Evolutionary conservation across 1,140 invertebrate genomes (phyloP), one percentile per base, ranked within the genome.

Genomic region (Calephelis nemesis): DNA sequence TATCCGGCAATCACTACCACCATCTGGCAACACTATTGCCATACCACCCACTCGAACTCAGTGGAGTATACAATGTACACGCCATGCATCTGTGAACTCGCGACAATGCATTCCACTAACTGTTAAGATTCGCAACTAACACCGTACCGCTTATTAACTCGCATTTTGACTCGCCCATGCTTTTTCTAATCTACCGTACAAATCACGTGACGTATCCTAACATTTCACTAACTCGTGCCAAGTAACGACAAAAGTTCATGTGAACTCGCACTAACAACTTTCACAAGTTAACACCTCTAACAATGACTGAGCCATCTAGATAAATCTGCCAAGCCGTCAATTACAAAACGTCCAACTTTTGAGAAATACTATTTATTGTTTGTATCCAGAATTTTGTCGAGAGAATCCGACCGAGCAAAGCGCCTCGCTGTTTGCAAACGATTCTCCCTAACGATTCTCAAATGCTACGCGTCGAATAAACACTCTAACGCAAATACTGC

Each of bases 21-120:
- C 94, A 94, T 85, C 92, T 93, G 82, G 88, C 92, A 77, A 92
- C 94, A 79, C 92, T 94, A 73, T 92, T 94, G 85, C 93, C 94
- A 84, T 93, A 93, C 89, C 94, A 92, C 93, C 95, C 93, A 84
- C 93, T 94, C 79, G 94, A 94, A 76, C 90, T 93, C 83, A 89
- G 93, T 85, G 93, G 93, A 77, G 92, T 95, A 88, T 94, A 94
- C 92, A 93, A 93, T 85, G 92, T 94, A 93, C 95, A 96, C 93
- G 95, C 95, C 94, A 95, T 96, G 94, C 95, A 95, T 95, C 95
- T 96, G 94, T 96, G 95, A 96, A 95, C 94, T 85, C 86, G 87
- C 78, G 67, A 86, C 89, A 89, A 85, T 91, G 89, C 87, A 91
- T 90, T 91, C 87, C 84, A 86, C 85, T 87, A 88, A 90, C 85